Evolutionary conservation across 2,797 vertebrate species (phyloP).

Genomic region (Rhabdomys pumilio): DNA sequence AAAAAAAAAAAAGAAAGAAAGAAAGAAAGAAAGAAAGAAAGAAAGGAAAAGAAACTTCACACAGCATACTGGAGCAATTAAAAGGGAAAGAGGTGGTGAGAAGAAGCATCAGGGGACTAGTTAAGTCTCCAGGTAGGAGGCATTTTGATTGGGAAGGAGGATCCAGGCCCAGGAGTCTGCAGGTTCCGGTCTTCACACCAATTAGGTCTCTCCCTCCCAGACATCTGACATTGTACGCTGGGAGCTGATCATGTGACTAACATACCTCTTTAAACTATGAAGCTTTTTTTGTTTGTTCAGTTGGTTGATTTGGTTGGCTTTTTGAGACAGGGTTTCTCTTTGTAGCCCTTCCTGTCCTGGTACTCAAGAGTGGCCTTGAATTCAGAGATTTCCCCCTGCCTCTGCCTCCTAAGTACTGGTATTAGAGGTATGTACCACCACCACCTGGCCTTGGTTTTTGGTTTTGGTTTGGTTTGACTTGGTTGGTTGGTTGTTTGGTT

Average conservation of each 20-base stretch:
- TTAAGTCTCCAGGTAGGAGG: too few relatives aligned
- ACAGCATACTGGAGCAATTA: not conserved
- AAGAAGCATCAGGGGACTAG: too few relatives aligned
- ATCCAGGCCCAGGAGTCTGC: not conserved
- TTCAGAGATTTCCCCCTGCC: not conserved
- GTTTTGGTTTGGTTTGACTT: not conserved
- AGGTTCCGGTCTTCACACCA: not conserved
- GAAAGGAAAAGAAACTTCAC: not conserved
- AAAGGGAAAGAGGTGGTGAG: not conserved
- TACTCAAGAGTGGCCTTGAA: not conserved
- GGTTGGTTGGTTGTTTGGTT: too few relatives aligned
- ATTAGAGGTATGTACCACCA: not conserved
- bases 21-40: too few relatives aligned
- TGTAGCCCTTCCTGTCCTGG: not conserved
- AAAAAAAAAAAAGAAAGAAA: too few relatives aligned
- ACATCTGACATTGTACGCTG: rapidly evolving
- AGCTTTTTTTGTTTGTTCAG: not conserved
- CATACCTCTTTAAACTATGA: not conserved
- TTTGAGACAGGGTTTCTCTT: not conserved
- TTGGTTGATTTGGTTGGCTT: not conserved
- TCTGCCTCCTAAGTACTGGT: not conserved
- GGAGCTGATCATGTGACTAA: not conserved
- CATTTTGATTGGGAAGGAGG: not conserved
- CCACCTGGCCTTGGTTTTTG: not conserved
- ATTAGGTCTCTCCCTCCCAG: not conserved